Evolutionary conservation across 2,888 invertebrate genomes (phyloP).

Genomic region (Plagodis pulveraria): DNA sequence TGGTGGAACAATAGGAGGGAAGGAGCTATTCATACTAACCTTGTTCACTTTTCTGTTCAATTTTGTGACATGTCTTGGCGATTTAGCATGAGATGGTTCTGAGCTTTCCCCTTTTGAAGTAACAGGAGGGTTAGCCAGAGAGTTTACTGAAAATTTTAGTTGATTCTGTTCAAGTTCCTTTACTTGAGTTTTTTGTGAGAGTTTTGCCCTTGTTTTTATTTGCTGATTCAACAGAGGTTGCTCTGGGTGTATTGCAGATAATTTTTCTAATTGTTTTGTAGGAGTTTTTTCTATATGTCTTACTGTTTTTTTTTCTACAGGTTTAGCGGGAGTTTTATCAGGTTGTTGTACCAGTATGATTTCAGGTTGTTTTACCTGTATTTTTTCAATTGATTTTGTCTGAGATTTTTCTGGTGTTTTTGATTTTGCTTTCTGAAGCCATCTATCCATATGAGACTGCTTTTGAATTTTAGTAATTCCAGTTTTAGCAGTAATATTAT

Average conservation of each 20-base stretch:
- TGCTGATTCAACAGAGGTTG: too few relatives aligned
- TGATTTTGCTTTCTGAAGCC: conserved; percentile 81
- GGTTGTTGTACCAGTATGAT: neutral
- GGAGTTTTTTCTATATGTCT: too few relatives aligned
- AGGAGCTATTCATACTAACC: conserved; percentile 1
- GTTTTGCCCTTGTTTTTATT: neutral
- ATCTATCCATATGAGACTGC: conserved; percentile 81
- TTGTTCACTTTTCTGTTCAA: conserved; percentile 5
- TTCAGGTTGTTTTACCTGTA: conserved; percentile 4
- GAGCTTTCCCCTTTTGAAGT: conserved; percentile 7
- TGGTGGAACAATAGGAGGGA: neutral
- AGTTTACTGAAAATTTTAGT: neutral
- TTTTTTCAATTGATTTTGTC: neutral
- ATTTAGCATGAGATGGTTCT: neutral
- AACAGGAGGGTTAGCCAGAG: neutral
- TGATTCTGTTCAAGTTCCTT: neutral
- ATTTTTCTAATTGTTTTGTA: too few relatives aligned
- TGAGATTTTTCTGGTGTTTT: conserved; percentile 75
- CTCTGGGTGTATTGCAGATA: too few relatives aligned
- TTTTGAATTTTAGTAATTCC: conserved; percentile 78
- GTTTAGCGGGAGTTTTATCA: too few relatives aligned
- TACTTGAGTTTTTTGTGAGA: neutral
- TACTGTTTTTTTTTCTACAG: too few relatives aligned
- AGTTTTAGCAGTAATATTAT: conserved; percentile 79
- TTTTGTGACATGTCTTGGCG: neutral